Conservation (phyloP, 2,797 vertebrate species). For the Spinibarbus caldwelli region DNA sequence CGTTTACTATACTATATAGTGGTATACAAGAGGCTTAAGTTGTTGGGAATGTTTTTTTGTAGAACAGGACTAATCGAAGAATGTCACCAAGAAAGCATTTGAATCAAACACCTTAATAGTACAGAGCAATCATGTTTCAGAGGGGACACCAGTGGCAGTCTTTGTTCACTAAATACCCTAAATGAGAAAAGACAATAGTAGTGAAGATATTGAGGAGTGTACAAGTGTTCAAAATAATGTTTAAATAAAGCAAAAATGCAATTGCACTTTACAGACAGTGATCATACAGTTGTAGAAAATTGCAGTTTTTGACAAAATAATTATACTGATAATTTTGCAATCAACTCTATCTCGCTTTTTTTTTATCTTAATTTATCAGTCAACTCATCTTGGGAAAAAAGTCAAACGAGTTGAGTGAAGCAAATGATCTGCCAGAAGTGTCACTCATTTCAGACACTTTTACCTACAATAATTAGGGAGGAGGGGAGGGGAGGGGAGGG, state of each 20-base stretch:
- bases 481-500: no score
- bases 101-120: background rate
- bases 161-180: background rate
- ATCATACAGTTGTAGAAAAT: background rate
- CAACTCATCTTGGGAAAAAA: background rate
- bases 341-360: background rate
- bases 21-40: background rate
- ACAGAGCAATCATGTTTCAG: background rate
- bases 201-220: background rate
- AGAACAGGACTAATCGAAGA: background rate
- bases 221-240: background rate
- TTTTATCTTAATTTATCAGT: background rate
- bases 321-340: background rate
- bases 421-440: constrained; percentile 2
- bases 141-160: background rate
- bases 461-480: background rate
- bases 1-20: background rate
- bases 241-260: background rate
- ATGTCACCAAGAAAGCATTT: background rate
- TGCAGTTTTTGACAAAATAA: background rate
- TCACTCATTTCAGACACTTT: constrained; percentile 1
- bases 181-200: background rate
- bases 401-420: background rate
- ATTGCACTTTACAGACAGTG: background rate
- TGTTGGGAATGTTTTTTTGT: background rate